Percentiles rank a stretch among this genome's conserved stretches.
phyloP scores from a whole-genome alignment of 1,140 invertebrate genomes.

The Neelides sp. region DNA sequence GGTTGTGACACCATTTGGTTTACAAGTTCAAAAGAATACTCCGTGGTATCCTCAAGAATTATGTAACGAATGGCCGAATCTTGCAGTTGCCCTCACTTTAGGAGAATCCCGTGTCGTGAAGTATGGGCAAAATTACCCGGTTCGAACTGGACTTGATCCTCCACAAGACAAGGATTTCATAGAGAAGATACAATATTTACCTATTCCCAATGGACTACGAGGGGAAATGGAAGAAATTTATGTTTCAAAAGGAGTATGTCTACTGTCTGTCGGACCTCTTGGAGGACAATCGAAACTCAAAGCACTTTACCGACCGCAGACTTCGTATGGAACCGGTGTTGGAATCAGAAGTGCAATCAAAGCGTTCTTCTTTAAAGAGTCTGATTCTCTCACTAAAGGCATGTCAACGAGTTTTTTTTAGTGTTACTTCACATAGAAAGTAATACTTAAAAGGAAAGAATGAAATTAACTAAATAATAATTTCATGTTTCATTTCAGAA shows the following conservation, averaged over 20 bases:
- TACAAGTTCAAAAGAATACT: constrained; percentile 17
- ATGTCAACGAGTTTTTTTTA: background rate
- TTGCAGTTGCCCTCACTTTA: constrained; percentile 23
- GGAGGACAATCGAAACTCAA: constrained; percentile 23
- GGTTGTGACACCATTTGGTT: constrained; percentile 16
- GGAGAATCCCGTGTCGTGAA: constrained; percentile 28
- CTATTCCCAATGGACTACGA: background rate
- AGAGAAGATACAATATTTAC: constrained; percentile 14
- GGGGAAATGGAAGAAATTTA: constrained; percentile 20
- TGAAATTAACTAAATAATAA: background rate
- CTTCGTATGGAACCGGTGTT: constrained; percentile 26
- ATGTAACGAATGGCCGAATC: constrained; percentile 25
- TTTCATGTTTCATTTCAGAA: constrained; percentile 6
- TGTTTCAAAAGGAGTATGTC: constrained; percentile 24
- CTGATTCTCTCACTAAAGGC: background rate
- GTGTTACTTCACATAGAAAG: too few species aligned
- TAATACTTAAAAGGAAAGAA: too few species aligned
- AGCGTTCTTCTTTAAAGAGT: constrained; percentile 11
- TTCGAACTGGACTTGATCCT: constrained; percentile 22
- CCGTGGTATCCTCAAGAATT: constrained; percentile 29
- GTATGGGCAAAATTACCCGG: constrained; percentile 23
- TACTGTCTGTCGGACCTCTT: constrained; percentile 22
- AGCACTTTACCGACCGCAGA: constrained; percentile 25
- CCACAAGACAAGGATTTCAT: constrained; percentile 8
- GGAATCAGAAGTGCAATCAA: constrained; percentile 19